Evolutionary conservation across 2,797 vertebrate species (phyloP), one percentile per base, ranked within the genome.

Genomic region (Pampus argenteus): DNA sequence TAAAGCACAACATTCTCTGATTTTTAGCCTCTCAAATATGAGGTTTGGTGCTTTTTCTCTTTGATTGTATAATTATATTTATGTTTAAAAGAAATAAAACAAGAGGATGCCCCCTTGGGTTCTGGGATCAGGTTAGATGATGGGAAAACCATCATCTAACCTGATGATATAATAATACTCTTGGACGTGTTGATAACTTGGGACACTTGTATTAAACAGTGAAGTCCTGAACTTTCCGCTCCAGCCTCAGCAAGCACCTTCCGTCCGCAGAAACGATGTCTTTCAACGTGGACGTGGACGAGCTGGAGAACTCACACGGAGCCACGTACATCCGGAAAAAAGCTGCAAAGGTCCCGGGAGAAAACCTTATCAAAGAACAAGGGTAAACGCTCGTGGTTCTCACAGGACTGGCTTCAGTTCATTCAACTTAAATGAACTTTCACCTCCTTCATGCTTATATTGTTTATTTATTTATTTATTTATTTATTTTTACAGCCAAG

Each of bases 301-400:
- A 96, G 13, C 94, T 99, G 86, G 98, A 99, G 92, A 99, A 97
- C 90, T 99, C 98, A 6, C 96, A 96, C 40, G 98, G 98, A 69
- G 97, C 97, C 61, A 98, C 96, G 0, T 97, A 96, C 1, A 82
- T 99, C 90, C 94, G 97, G 86, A 99, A 98, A 91, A 99, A 98
- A 67, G 96, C 97, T 2, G 95, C 93, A 4, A 99, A 99, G 84
- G 94, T 96, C 17, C 74, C 93, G 0, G 96, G 95, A 71, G 97
- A 99, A 74, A 97, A 74, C 80, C 94, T 94, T 48, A 94, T 94
- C 61, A 98, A 97, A 88, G 96, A 98, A 57, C 95, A 94, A 87
- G 95, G 95, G 98, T 98, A 94, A 93, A 6, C 3, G 0, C 3
- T 5, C 2, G 1, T 28, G 18, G 7, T 20, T 6, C 4, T 44